phyloP scores from a whole-genome alignment of 2,113 vertebrate genomes.

The Peucedramus taeniatus region DNA sequence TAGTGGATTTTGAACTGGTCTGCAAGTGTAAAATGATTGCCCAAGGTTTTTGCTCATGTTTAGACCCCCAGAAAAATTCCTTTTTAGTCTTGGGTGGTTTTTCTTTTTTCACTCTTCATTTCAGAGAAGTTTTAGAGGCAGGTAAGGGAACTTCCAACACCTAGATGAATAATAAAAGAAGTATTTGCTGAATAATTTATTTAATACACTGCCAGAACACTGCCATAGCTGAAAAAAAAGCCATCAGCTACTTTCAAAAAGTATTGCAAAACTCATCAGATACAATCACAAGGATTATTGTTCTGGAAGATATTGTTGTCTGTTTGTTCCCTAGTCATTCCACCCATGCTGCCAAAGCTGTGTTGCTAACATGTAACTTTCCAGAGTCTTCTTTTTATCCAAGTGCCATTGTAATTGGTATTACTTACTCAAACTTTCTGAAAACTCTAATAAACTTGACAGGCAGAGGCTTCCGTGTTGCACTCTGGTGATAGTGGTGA shows the following conservation, averaged over 20 bases:
- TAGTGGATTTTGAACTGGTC: background rate
- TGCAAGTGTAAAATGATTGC: background rate
- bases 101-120: background rate
- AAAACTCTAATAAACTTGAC: background rate
- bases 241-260: background rate
- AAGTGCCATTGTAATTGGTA: background rate
- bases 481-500: fast-evolving
- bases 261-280: background rate
- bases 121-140: background rate
- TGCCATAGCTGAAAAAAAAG: background rate
- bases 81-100: background rate
- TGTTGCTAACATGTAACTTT: background rate
- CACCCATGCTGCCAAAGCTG: background rate
- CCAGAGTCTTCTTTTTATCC: background rate
- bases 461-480: background rate
- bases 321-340: background rate
- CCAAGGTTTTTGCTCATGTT: background rate
- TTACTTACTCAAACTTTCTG: background rate
- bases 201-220: background rate
- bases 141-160: background rate
- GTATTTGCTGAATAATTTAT: background rate
- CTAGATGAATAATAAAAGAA: background rate
- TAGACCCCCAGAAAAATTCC: background rate
- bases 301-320: background rate
- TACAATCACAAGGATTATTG: background rate